Conservation (phyloP, 2,113 vertebrate genomes). For the Aspiorhynchus laticeps region DNA sequence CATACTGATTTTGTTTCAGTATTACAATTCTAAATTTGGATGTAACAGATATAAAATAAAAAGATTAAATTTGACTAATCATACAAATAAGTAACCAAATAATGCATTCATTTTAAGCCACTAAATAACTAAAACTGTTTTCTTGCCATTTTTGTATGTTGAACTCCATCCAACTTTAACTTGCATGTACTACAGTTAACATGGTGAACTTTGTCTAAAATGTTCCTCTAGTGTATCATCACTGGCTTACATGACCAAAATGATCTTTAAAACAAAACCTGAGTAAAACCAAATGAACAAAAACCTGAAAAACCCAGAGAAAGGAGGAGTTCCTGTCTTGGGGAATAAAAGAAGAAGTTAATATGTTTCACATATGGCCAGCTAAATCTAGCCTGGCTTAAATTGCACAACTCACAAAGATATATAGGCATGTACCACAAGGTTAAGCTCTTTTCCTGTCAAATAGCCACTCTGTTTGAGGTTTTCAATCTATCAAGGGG, state of each 20-base stretch:
- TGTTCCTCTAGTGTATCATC: not conserved
- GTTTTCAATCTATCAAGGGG: constrained; percentile 9
- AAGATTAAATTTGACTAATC: not conserved
- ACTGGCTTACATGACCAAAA: constrained; percentile 10
- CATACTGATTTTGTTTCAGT: not conserved
- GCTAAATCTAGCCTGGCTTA: constrained; percentile 29
- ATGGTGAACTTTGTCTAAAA: constrained; percentile 17
- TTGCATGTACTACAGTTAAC: not conserved
- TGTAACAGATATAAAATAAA: not conserved
- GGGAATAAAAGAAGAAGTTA: constrained; percentile 46
- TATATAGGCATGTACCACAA: not conserved
- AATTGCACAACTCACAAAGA: constrained; percentile 9
- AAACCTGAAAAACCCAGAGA: constrained; percentile 9
- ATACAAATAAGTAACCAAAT: not conserved
- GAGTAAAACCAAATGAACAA: constrained; percentile 7
- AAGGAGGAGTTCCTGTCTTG: constrained; percentile 17
- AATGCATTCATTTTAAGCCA: not conserved
- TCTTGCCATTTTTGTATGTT: not conserved
- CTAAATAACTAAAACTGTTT: not conserved
- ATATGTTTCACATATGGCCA: constrained; percentile 62
- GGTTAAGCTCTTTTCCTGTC: constrained; percentile 23
- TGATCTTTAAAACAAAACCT: constrained; percentile 16
- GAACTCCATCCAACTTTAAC: not conserved
- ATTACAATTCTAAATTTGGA: not conserved
- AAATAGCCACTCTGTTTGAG: not conserved